Base-by-base conservation (phyloP, 1,140 invertebrate species). In the Macrotrachela quadricornifera region DNA sequence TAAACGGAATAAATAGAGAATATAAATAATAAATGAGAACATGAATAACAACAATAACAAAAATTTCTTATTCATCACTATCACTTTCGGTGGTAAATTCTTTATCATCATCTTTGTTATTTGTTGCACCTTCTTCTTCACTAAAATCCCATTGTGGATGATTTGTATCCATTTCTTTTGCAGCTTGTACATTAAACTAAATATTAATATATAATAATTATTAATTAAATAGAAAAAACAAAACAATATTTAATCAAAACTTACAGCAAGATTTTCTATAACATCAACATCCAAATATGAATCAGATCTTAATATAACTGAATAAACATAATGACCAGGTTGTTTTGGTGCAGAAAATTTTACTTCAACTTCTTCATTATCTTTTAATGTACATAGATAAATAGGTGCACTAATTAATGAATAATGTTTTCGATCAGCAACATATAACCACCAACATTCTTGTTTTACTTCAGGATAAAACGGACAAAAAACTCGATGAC, bases 381-480 rank as follows among this genome's bases (percentile, higher is more conserved):
- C 61, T 38, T 74, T 71, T 13, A 78, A 60, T 56, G 70, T 74
- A 21, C 72, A 74, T n/a, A 95, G 78, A 59, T 91, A 80, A 64
- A 83, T 81, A 42, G 91, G 87, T 48, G 82, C 79, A 41, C 90
- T 90, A 18, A 94, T 76, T 46, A 97, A 70, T 46, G 81, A 80
- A 57, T 80, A 78, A 55, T 80, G 82, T 69, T 95, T 95, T 54
- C 83, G 78, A 71, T 97, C 91, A 67, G 83, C 82, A 54, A 97
- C 80, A 69, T 96, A 97, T 18, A 91, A 80, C 88, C 90, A 97
- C 92, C 92, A 99, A 66, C 85, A 94, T 70, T 99, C 92, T 67
- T 94, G 90, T 69, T 97, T 65, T 63, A 80, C 78, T 61, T 83
- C 79, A 10, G 92, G 86, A 70, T 84, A 97, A 63, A 80, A 82